Percentiles rank a stretch among this genome's conserved stretches.
phyloP scores from a whole-genome alignment of 53 echinoderm and acorn worm species.

The Echinarachnius parma region DNA sequence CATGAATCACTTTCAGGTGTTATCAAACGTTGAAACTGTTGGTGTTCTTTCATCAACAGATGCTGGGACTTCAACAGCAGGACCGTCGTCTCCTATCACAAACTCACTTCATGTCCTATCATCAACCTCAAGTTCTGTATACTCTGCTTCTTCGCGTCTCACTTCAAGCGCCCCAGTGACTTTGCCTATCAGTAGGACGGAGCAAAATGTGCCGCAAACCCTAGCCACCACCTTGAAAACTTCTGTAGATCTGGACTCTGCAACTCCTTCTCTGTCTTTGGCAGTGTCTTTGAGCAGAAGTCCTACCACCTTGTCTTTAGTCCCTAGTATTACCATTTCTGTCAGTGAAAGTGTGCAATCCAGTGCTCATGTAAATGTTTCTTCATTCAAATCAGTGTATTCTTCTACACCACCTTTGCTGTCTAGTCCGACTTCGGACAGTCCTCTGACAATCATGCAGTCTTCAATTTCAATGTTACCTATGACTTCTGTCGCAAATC shows the following conservation, averaged over 20 bases:
- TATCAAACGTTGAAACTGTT: background rate
- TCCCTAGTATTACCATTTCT: background rate
- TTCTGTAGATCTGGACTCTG: too few relatives aligned
- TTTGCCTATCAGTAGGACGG: too few relatives aligned
- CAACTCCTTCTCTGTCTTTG: too few relatives aligned
- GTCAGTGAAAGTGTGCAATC: too few relatives aligned
- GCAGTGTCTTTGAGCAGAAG: too few relatives aligned
- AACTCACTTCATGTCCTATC: background rate
- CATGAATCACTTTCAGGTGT: constrained; percentile 3
- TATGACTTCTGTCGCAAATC: background rate
- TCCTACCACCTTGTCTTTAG: constrained; percentile 6
- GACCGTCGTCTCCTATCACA: background rate
- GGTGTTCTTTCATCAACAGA: constrained; percentile 21
- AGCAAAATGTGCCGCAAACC: background rate
- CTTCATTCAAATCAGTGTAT: background rate
- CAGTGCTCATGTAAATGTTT: background rate
- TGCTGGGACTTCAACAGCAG: background rate
- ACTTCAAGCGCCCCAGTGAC: too few relatives aligned
- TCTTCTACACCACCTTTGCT: background rate
- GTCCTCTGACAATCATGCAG: background rate
- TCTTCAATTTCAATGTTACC: background rate
- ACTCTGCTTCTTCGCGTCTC: too few relatives aligned
- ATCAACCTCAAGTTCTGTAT: background rate
- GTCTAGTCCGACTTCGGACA: too few relatives aligned
- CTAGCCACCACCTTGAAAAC: too few relatives aligned